A percentile compares a stretch with the other conserved stretches of the same genome.
Conservation (phyloP, 2,113 vertebrate genomes). For the Scomber scombrus region DNA sequence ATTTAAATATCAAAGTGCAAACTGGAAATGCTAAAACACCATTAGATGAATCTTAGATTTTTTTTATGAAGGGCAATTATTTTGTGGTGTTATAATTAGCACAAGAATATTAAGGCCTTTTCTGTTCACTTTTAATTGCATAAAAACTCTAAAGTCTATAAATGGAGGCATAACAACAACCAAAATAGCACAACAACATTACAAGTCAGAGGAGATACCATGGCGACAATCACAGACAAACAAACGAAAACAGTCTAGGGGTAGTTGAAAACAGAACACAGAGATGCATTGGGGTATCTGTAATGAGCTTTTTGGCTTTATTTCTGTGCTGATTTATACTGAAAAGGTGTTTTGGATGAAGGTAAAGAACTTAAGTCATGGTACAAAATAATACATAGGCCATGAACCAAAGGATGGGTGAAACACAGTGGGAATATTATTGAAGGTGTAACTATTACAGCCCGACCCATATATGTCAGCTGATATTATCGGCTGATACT, state of each 20-base stretch:
- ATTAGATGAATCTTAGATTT: conserved; percentile 17
- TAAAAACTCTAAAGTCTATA: conserved; percentile 10
- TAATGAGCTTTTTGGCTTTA: background rate
- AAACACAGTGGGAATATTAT: background rate
- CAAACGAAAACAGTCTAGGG: conserved; percentile 5
- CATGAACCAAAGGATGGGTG: background rate
- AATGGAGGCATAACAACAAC: conserved; percentile 18
- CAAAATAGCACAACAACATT: conserved; percentile 38
- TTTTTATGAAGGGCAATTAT: conserved; percentile 35
- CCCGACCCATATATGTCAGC: too few relatives aligned
- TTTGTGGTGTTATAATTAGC: conserved; percentile 31
- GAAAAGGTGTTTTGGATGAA: background rate
- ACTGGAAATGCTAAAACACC: conserved; percentile 17
- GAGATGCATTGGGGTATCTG: background rate
- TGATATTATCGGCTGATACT: too few relatives aligned
- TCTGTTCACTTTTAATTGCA: conserved; percentile 35
- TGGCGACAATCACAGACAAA: conserved; percentile 8
- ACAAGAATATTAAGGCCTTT: conserved; percentile 16
- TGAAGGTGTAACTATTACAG: background rate
- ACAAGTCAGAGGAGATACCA: conserved; percentile 23
- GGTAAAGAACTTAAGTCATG: background rate
- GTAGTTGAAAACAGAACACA: background rate
- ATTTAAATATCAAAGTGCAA: conserved; percentile 75
- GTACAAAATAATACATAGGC: background rate
- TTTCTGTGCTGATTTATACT: background rate